Evolutionary conservation across 2,888 invertebrate genomes (phyloP).

Genomic region (Panzeria rudis): DNA sequence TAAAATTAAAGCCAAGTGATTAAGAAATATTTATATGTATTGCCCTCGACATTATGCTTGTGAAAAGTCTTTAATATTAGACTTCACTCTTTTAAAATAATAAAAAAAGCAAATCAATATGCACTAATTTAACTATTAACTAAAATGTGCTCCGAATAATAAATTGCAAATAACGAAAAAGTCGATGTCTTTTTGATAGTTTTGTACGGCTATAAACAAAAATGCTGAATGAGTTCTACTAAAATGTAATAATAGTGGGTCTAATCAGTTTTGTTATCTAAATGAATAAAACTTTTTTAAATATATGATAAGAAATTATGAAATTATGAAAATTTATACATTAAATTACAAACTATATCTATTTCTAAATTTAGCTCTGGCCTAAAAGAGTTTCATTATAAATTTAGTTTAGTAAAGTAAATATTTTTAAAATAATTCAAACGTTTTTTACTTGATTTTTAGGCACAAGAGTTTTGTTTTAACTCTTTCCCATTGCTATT

Average conservation of each 20-base stretch:
- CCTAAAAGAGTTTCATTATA: no score
- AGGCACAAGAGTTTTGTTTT: background rate
- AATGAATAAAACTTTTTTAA: background rate
- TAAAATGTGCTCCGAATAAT: no score
- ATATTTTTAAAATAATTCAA: background rate
- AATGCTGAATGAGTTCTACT: background rate
- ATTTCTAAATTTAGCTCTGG: no score
- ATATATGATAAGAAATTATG: no score
- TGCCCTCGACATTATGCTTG: no score
- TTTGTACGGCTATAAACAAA: background rate
- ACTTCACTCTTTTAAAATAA: background rate
- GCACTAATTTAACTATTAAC: no score
- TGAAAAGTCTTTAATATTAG: background rate
- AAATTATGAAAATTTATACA: no score
- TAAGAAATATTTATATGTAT: no score
- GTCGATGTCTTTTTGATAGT: background rate
- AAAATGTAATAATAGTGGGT: background rate
- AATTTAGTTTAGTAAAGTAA: no score
- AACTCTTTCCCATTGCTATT: background rate
- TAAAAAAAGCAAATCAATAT: no score
- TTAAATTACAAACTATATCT: no score
- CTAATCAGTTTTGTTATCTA: background rate
- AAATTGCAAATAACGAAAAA: background rate
- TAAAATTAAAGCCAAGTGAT: no score
- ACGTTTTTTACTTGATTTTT: background rate